Evolutionary conservation across 2,888 invertebrate genomes (phyloP), one percentile per base, ranked within the genome.

Genomic region (Molorchus minor): DNA sequence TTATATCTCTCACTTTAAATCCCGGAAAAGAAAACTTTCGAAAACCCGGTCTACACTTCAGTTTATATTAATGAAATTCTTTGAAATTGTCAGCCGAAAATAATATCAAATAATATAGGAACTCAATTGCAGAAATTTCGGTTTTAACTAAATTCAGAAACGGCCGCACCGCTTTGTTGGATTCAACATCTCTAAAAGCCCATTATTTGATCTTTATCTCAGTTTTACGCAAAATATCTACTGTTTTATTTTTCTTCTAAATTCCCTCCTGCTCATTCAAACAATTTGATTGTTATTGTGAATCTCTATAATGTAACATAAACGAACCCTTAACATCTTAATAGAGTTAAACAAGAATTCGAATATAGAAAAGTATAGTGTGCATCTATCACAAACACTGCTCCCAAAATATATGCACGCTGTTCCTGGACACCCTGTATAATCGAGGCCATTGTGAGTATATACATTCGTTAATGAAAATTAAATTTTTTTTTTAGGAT

Each of bases 11-110:
- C 58, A 63, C n/a, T 67, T 67, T 56, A 54, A 65, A 59, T 64
- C 49, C 49, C 44, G 58, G n/a, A 62, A 70, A 68, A 64, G 65
- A 72, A 71, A 70, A 70, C 67, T 67, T 64, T 67, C 67, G 62
- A 10, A 12, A 47, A 56, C 35, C 25, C 51, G 17, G 38, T 49
- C 38, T 49, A 25, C 21, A 49, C 38, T 38, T 38, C 38, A 49
- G 49, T 40, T 49, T 25, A 15, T 49, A 40, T 40, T 49, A 49
- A 49, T 49, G 25, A 40, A 49, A 21, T 29, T 25, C 38, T 40
- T 49, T 38, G 38, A 38, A 25, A 49, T 49, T 49, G 29, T 25
- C 25, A 25, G 16, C 5, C 5, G 38, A 49, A 49, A 40, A 49
- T n/a, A n/a, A n/a, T 49, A 49, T 38, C 36, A 38, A 49, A 29